Conservation (phyloP, 2,113 vertebrate genomes). For the Colaptes auratus region DNA sequence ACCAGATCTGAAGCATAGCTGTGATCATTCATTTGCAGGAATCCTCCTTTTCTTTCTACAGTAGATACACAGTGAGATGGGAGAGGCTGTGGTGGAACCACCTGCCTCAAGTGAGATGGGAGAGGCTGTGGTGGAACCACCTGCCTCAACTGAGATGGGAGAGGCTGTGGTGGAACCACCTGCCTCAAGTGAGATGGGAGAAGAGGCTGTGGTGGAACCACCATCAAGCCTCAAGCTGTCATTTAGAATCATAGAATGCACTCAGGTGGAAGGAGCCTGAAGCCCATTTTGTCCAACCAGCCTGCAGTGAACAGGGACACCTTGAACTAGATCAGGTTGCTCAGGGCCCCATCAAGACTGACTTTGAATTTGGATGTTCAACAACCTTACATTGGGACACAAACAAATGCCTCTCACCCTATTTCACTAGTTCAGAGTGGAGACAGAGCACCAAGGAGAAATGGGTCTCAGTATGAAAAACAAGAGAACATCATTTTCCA, state of each 20-base stretch:
- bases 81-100: too few relatives aligned
- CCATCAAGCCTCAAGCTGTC: too few relatives aligned
- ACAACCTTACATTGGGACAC: neutral
- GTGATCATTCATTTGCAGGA: accelerated
- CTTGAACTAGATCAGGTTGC: too few relatives aligned
- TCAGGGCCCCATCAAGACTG: too few relatives aligned
- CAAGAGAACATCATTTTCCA: neutral
- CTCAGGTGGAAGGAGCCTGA: too few relatives aligned
- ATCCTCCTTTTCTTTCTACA: neutral
- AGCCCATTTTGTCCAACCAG: too few relatives aligned
- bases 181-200: too few relatives aligned
- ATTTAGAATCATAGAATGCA: too few relatives aligned
- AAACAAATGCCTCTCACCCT: neutral
- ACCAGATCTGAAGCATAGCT: accelerated
- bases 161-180: too few relatives aligned
- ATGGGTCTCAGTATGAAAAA: neutral
- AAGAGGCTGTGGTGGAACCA: too few relatives aligned
- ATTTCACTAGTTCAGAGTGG: neutral
- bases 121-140: neutral
- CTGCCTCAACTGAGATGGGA: neutral
- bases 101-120: neutral
- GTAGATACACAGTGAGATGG: neutral
- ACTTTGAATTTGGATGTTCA: neutral
- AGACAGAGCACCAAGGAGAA: neutral
- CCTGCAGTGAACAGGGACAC: too few relatives aligned